These are phyloP conservation scores for Formicarius rufipectus DNA, from an alignment of 2,113 vertebrate genomes.

Conservation along the genomic window DNA sequence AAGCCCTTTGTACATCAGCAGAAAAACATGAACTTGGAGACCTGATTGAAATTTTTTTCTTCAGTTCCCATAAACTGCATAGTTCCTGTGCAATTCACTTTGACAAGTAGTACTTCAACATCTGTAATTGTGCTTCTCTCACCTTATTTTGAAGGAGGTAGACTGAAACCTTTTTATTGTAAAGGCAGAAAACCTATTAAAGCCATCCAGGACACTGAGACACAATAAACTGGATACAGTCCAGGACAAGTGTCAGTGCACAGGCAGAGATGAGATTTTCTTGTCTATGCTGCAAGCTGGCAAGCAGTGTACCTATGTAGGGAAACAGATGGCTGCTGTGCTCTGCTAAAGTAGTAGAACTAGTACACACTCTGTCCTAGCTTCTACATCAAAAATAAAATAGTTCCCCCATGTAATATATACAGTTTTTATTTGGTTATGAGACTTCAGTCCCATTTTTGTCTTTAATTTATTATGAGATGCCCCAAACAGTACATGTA, in stretches of 20 bases:
- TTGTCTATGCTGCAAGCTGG: neutral
- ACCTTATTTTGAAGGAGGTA: neutral
- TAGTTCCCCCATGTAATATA: neutral
- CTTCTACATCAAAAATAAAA: neutral
- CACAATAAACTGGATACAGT: neutral
- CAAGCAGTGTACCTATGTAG: neutral
- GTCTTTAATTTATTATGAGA: neutral
- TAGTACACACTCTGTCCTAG: neutral
- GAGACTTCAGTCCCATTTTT: neutral
- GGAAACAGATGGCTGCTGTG: neutral
- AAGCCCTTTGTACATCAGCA: neutral
- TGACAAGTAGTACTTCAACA: accelerated
- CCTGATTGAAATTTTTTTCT: neutral
- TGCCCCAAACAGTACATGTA: neutral
- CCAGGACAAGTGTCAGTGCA: neutral
- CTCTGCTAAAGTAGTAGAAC: neutral
- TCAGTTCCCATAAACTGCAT: accelerated
- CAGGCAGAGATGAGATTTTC: neutral
- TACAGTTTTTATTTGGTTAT: neutral
- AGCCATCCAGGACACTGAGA: neutral
- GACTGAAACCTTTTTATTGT: neutral
- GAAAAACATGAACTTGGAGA: neutral
- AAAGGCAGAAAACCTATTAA: neutral
- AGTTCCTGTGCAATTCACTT: neutral
- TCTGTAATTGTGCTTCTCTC: neutral